Evolutionary conservation across 1,140 invertebrate species (phyloP).

Genomic region (Himalopsyche phryganea): DNA sequence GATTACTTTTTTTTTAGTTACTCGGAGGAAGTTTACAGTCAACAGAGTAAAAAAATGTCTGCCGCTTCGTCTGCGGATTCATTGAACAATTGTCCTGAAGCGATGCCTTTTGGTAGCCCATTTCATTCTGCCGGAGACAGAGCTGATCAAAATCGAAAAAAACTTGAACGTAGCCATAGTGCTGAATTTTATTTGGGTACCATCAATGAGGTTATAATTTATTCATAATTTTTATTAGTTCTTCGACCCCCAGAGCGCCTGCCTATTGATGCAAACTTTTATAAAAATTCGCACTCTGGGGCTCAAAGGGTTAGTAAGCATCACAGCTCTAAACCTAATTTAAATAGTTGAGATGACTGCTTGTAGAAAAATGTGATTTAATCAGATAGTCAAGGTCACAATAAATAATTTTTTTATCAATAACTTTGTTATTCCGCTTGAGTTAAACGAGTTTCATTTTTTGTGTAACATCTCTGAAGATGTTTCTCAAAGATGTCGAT

Average conservation of each 20-base stretch:
- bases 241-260: neutral
- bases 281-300: too few relatives aligned
- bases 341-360: too few relatives aligned
- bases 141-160: conserved; percentile 13
- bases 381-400: too few relatives aligned
- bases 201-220: conserved; percentile 15
- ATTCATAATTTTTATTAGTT: neutral
- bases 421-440: too few relatives aligned
- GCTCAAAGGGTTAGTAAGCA: too few relatives aligned
- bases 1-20: conserved; percentile 44
- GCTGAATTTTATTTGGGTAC: conserved; percentile 31
- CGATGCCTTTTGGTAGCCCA: conserved; percentile 30
- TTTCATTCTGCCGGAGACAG: conserved; percentile 15
- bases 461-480: too few relatives aligned
- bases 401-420: too few relatives aligned
- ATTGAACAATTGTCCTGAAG: conserved; percentile 29
- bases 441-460: too few relatives aligned
- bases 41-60: conserved; percentile 61
- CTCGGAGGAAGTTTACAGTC: conserved; percentile 67
- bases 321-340: too few relatives aligned
- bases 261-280: neutral
- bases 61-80: conserved; percentile 37
- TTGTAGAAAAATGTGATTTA: too few relatives aligned
- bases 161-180: conserved; percentile 46
- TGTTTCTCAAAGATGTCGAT: too few relatives aligned